Evolutionary conservation across 2,113 vertebrate genomes (phyloP), one percentile per base, ranked within the genome.

Genomic region (Miniopterus natalensis): DNA sequence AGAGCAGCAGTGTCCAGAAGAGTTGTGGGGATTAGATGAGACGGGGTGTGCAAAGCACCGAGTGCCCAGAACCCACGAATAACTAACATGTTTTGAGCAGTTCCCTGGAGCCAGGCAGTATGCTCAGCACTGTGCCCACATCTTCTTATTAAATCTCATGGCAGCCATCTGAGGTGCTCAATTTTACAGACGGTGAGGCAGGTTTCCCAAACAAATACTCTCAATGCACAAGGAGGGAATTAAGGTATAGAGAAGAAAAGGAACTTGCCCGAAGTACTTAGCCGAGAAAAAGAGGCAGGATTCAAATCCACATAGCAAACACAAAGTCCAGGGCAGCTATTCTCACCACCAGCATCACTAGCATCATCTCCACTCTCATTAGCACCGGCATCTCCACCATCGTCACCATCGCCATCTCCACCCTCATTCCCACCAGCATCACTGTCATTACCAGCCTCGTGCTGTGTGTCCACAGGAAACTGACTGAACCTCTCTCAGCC

Each of bases 111-210:
- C 65, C 42, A 3, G 36, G 53, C 47, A 2, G 6, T 0, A 1
- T 6, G 40, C 55, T n/a, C 15, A 25, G 47, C 0, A 0, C 73
- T 23, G 0, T 0, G 12, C 8, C 6, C 31, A 17, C 6, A 1
- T n/a, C 49, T 20, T 59, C 75, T 47, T 7, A 12, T 5, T 68
- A 45, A 84, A 31, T 31, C 45, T 40, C 15, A 3, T 0, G 0
- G 15, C 45, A 12, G 49, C 36, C 9, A 6, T n/a, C 29, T 1
- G 63, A 59, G 70, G 5, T 1, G 4, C 55, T 68, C 36, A 27
- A 0, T 45, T 29, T 65, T 45, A 74, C 57, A 70, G 57, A 1
- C 0, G 25, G 47, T 14, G 25, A 31, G 42, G 27, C 36, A 80
- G 53, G 18, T 31, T 68, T n/a, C 49, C 73, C 49, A 2, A 47